Percentiles rank a stretch among this genome's conserved stretches.
These are phyloP conservation scores for Drosophila kambysellisi DNA, from an alignment of 2,888 invertebrate species.

Conservation along the genomic window DNA sequence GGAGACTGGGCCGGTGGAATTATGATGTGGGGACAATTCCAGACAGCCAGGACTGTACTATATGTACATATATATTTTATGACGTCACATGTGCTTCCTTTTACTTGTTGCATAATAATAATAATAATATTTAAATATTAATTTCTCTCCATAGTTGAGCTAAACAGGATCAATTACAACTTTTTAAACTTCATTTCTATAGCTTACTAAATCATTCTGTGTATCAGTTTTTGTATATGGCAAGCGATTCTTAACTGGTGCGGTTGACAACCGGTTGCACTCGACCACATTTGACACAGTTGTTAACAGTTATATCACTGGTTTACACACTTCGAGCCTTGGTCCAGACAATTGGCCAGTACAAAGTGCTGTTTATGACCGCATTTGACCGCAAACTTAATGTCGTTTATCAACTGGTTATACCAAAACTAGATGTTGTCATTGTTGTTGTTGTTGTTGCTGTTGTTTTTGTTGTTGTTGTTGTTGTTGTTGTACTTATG, in stretches of 20 bases:
- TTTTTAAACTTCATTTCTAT: too few species aligned
- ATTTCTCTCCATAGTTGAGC: background rate
- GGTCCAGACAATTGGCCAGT: conserved; percentile 23
- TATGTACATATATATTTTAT: background rate
- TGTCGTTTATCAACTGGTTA: conserved; percentile 57
- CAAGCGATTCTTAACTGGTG: conserved; percentile 1
- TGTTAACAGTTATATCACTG: conserved; percentile 70
- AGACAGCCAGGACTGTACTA: too few species aligned
- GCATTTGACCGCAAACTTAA: conserved; percentile 65
- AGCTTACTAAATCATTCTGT: background rate
- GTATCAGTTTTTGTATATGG: background rate
- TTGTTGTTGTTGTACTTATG: conserved; percentile 23
- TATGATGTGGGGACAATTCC: too few species aligned
- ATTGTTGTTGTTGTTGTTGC: conserved; percentile 9
- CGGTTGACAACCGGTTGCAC: conserved; percentile 55
- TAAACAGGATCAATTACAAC: background rate
- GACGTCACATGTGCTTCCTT: background rate
- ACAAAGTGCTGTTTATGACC: conserved; percentile 54
- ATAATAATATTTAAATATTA: too few species aligned
- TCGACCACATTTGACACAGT: conserved; percentile 3
- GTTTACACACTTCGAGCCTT: conserved; percentile 31
- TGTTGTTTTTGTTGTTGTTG: background rate
- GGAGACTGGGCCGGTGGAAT: too few species aligned
- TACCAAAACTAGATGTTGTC: conserved; percentile 40
- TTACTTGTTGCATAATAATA: background rate